A percentile compares a stretch with the other conserved stretches of the same genome.
Conservation (phyloP, 2,113 vertebrate genomes). For the Melanocharis versteri region DNA sequence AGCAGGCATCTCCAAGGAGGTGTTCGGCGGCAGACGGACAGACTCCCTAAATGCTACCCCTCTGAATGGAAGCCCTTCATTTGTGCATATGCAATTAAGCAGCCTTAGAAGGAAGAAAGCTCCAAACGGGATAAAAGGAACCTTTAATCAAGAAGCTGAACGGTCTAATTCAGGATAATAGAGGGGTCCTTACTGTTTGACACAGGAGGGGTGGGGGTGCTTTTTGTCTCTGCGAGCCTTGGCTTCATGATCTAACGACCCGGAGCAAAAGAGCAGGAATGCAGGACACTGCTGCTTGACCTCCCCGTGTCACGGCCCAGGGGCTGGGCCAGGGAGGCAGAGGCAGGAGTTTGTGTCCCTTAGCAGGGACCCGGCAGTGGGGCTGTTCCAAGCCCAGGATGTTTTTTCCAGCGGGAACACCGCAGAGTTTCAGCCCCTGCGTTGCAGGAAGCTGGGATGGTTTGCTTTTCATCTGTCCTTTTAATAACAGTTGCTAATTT, state of each 20-base stretch:
- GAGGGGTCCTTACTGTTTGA: slow-evolving; percentile 64
- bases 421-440: not conserved
- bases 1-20: slow-evolving; percentile 27
- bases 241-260: slow-evolving; percentile 60
- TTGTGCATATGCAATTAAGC: slow-evolving; percentile 78
- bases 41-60: slow-evolving; percentile 84
- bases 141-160: slow-evolving; percentile 70
- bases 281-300: slow-evolving; percentile 53
- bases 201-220: slow-evolving; percentile 54
- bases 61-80: slow-evolving; percentile 80
- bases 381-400: not conserved
- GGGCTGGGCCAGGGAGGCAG: not conserved
- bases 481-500: slow-evolving; percentile 62
- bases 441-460: slow-evolving; percentile 9
- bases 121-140: slow-evolving; percentile 64
- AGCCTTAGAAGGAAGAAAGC: slow-evolving; percentile 71
- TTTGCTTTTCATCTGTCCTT: slow-evolving; percentile 38
- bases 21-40: slow-evolving; percentile 76
- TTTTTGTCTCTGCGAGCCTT: slow-evolving; percentile 46
- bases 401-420: not conserved
- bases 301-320: slow-evolving; percentile 38
- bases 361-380: not conserved
- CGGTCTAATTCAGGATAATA: slow-evolving; percentile 76
- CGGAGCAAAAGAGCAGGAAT: slow-evolving; percentile 28
- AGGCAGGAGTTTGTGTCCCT: not conserved